Base-by-base conservation (phyloP, 2,888 invertebrate species). In the Euplexia lucipara region DNA sequence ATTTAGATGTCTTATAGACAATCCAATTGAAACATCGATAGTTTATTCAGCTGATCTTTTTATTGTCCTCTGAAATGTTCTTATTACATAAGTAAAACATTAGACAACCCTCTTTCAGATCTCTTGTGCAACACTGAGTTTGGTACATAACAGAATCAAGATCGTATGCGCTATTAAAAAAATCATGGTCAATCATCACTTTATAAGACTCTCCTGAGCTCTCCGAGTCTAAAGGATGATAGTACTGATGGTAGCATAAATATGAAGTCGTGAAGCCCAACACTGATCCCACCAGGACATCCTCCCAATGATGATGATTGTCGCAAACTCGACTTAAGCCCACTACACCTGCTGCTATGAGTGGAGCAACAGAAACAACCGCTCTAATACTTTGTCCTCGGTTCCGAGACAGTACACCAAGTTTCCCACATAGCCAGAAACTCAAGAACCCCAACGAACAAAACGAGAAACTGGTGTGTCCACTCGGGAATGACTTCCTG, bases 231-330 rank as follows among this genome's bases (percentile, higher is more conserved):
- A 92, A 69, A 2, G 94, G 86, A 37, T 97, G 96, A 88, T 96
- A 98, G 88, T 97, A 97, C 84, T 97, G 97, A 51, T 96, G 93
- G 87, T 97, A 98, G 81, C 96, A 96, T 4, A 96, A 75, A 82
- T 96, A 97, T 0, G 97, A 96, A 22, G 96, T 86, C 0, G 90
- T 60, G 16, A 96, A 87, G 12, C 98, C 98, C 63, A 98, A 90
- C 0, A 96, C 2, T 20, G 97, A 96, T 1, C 98, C 98, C 32
- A 96, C 96, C 1, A 96, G 81, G 0, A 98, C 97, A 93, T 98
- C 98, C 95, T 98, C 97, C 97, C 97, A 98, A 86, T 98, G 98
- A 91, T 98, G 98, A 89, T 98, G 98, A 89, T 98, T 98, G 90
- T 98, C 98, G 81, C 97, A 97, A 18, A 97, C 97, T 54, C 98